A percentile compares a stretch with the other conserved stretches of the same genome.
Evolutionary conservation across 2,113 vertebrate species (phyloP).

Genomic region (Cettia cetti): DNA sequence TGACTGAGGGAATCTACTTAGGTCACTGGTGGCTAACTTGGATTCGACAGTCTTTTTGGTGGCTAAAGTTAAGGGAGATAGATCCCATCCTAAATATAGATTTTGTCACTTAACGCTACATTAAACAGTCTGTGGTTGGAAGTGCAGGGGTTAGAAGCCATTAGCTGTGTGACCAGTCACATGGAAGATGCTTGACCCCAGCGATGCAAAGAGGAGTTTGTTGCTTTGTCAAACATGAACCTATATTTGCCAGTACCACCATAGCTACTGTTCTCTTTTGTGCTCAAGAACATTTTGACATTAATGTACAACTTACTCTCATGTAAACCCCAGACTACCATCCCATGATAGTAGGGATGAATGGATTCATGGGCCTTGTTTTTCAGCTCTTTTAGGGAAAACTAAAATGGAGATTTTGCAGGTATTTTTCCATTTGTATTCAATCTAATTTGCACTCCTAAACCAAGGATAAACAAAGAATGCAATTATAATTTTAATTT

Average conservation of each 20-base stretch:
- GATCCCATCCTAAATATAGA: neutral
- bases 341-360: neutral
- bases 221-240: neutral
- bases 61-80: neutral
- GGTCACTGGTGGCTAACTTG: neutral
- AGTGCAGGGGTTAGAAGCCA: neutral
- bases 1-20: neutral
- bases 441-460: neutral
- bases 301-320: neutral
- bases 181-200: neutral
- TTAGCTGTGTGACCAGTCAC: neutral
- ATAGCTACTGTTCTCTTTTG: neutral
- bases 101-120: neutral
- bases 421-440: neutral
- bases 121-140: neutral
- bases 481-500: neutral
- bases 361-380: neutral
- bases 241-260: neutral
- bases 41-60: neutral
- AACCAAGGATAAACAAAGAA: neutral
- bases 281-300: neutral
- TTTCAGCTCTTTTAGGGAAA: neutral
- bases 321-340: neutral
- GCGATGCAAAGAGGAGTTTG: neutral
- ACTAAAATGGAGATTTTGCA: neutral